Evolutionary conservation across 1,140 invertebrate genomes (phyloP).

Genomic region (Popillia japonica): DNA sequence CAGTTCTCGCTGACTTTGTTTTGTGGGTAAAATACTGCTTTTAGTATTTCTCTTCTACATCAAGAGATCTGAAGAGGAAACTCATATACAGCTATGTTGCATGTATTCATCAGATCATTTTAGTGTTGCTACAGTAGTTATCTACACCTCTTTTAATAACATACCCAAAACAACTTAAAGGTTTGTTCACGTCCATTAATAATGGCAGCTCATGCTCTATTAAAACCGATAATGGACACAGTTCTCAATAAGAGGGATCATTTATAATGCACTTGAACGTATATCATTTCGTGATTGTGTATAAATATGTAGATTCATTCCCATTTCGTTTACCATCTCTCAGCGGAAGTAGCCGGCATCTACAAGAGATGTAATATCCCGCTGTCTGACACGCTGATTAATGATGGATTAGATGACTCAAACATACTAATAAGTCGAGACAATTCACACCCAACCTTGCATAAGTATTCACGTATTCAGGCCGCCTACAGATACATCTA

Average conservation of each 20-base stretch:
- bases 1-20: not conserved
- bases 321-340: slow-evolving; percentile 53
- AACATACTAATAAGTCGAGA: slow-evolving; percentile 32
- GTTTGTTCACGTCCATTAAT: slow-evolving; percentile 25
- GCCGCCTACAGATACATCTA: no score
- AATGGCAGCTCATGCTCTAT: not conserved
- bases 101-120: no score
- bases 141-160: no score
- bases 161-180: not conserved
- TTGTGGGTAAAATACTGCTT: no score
- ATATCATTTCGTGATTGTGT: slow-evolving; percentile 54
- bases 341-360: slow-evolving; percentile 52
- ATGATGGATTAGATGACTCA: slow-evolving; percentile 53
- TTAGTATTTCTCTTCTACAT: no score
- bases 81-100: no score
- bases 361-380: slow-evolving; percentile 57
- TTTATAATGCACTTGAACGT: slow-evolving; percentile 40
- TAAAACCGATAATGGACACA: slow-evolving; percentile 33
- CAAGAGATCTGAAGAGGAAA: no score
- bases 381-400: slow-evolving; percentile 54
- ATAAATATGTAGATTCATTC: slow-evolving; percentile 58
- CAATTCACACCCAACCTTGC: not conserved
- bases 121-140: no score
- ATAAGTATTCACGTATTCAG: no score
- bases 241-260: slow-evolving; percentile 42